phyloP scores from a whole-genome alignment of 2,113 vertebrate species.

The Apteryx owenii region DNA sequence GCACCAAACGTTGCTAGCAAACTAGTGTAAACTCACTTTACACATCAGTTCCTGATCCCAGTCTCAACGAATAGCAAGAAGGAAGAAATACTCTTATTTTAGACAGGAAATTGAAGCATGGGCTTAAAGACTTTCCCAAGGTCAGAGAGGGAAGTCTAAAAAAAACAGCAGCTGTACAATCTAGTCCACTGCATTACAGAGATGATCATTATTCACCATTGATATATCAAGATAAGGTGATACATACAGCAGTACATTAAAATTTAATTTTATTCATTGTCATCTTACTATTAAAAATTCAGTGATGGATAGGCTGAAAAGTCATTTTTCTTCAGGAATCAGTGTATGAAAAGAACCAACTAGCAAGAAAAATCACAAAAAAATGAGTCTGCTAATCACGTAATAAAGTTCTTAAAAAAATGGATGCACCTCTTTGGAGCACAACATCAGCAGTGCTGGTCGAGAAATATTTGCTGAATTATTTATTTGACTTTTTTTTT shows the following conservation, averaged over 20 bases:
- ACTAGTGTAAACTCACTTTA: accelerated
- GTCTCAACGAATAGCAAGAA: neutral
- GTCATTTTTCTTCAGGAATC: constrained; percentile 44
- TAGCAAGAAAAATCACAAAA: constrained; percentile 32
- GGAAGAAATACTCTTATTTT: neutral
- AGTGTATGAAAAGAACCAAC: neutral
- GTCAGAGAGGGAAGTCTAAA: neutral
- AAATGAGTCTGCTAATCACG: constrained; percentile 27
- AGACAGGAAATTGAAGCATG: neutral
- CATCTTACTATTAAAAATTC: constrained; percentile 60
- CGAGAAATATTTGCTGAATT: constrained; percentile 44
- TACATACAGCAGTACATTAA: constrained; percentile 1
- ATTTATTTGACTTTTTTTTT: constrained; percentile 32
- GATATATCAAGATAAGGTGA: neutral
- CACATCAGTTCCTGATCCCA: accelerated
- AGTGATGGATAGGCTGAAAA: neutral
- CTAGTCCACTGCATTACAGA: neutral
- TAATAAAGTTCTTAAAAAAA: constrained; percentile 43
- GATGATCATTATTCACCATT: neutral
- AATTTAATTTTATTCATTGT: constrained; percentile 50
- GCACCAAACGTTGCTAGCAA: accelerated
- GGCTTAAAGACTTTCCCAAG: neutral
- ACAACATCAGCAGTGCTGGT: neutral
- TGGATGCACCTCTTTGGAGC: constrained; percentile 1
- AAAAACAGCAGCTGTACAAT: accelerated